phyloP scores from a whole-genome alignment of 2,797 vertebrate genomes.

The Lates japonicus region DNA sequence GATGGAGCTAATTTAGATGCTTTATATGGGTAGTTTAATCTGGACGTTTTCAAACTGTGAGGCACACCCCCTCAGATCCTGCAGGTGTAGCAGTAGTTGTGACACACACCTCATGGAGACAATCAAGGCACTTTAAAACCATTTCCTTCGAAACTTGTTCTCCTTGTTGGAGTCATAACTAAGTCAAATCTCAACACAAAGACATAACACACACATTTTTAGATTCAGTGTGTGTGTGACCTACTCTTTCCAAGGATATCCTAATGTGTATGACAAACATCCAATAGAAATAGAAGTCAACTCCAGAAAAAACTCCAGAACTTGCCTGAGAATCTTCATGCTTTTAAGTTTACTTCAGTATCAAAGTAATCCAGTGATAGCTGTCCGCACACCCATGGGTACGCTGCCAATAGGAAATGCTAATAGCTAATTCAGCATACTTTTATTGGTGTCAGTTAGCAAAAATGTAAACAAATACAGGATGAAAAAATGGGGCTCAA shows the following conservation, averaged over 20 bases:
- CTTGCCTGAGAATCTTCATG: neutral
- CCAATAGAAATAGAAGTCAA: neutral
- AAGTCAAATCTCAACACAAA: neutral
- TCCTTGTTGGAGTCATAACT: neutral
- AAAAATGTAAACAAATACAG: neutral
- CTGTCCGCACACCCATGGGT: too few relatives aligned
- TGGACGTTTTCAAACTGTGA: slow-evolving; percentile 9
- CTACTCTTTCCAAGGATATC: neutral
- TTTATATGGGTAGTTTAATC: neutral
- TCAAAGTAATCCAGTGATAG: neutral
- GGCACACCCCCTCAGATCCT: neutral
- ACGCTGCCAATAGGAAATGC: too few relatives aligned
- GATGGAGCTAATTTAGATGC: neutral
- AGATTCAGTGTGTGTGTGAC: neutral
- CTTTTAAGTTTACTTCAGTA: neutral
- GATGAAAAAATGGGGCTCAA: too few relatives aligned
- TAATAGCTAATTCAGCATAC: neutral
- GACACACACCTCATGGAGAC: neutral
- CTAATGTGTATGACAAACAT: neutral
- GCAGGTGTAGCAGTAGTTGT: neutral
- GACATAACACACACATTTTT: neutral
- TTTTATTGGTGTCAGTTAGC: neutral
- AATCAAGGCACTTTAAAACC: neutral
- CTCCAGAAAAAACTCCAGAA: neutral
- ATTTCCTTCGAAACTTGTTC: neutral